These are phyloP conservation scores for Chrysodeixis includens DNA, from an alignment of 2,888 invertebrate genomes.

Conservation along the genomic window DNA sequence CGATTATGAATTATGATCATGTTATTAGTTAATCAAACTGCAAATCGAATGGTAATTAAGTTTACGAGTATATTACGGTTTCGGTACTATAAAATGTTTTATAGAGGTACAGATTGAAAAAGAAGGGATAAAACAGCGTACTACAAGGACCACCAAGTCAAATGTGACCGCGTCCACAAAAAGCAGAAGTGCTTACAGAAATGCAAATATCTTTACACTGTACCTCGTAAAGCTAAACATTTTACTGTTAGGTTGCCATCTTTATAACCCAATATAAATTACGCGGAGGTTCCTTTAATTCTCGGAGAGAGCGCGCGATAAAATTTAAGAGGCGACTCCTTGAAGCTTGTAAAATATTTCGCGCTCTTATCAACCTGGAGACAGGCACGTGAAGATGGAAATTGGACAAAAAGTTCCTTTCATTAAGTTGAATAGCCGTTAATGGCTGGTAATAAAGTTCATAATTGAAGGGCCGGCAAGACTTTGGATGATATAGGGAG, in stretches of 20 bases:
- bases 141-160: neutral
- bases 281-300: conserved; percentile 26
- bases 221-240: conserved; percentile 26
- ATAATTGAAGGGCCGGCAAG: conserved; percentile 27
- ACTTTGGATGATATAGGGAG: conserved; percentile 15
- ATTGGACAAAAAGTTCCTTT: conserved; percentile 19
- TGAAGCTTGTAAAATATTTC: conserved; percentile 37
- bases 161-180: neutral
- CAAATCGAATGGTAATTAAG: too few species aligned
- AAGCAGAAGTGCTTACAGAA: neutral
- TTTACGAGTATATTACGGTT: neutral
- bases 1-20: too few species aligned
- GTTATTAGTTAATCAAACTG: too few species aligned
- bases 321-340: conserved; percentile 36
- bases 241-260: conserved; percentile 24
- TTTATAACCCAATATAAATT: conserved; percentile 40
- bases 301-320: conserved; percentile 23
- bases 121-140: neutral
- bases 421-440: conserved; percentile 20
- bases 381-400: conserved; percentile 36
- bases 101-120: neutral
- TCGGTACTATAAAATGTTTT: neutral
- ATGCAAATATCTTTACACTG: conserved; percentile 25
- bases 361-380: conserved; percentile 50
- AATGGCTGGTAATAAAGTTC: conserved; percentile 22